Evolutionary conservation across 2,113 vertebrate species (phyloP).

Genomic region (Notarius lentiginosus): DNA sequence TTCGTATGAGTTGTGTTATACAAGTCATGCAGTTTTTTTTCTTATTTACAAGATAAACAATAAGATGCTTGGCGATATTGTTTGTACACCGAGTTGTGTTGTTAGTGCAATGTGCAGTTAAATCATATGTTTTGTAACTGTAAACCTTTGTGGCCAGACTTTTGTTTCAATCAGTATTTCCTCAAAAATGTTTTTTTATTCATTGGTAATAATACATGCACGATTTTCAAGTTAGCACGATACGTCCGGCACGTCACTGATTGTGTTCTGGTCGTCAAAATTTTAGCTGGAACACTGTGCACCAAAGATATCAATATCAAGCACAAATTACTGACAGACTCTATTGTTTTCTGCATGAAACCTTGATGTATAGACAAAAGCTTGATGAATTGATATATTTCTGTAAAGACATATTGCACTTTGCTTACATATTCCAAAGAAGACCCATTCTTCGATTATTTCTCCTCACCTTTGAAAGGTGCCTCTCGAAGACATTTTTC

Average conservation of each 20-base stretch:
- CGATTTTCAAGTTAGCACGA: constrained; percentile 33
- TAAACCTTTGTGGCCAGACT: background rate
- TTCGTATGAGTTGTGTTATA: background rate
- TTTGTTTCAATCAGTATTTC: background rate
- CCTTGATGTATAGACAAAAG: background rate
- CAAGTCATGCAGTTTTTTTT: background rate
- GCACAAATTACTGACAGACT: background rate
- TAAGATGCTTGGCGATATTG: background rate
- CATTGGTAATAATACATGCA: constrained; percentile 17
- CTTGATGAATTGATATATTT: constrained; percentile 13
- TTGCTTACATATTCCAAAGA: constrained; percentile 14
- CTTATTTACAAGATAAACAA: background rate
- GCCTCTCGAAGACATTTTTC: constrained; percentile 16
- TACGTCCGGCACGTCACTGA: background rate
- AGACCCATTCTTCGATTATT: constrained; percentile 19
- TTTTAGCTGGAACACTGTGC: background rate
- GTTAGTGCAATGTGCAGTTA: background rate
- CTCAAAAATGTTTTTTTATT: background rate
- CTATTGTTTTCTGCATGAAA: constrained; percentile 2
- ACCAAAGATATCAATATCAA: background rate
- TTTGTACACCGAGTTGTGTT: background rate
- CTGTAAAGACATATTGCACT: background rate
- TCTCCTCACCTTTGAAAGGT: constrained; percentile 40
- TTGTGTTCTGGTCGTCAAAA: background rate
- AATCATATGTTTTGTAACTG: background rate